These are phyloP conservation scores for Sorex maritimensis DNA, from an alignment of 2,797 vertebrate species.

Conservation along the genomic window DNA sequence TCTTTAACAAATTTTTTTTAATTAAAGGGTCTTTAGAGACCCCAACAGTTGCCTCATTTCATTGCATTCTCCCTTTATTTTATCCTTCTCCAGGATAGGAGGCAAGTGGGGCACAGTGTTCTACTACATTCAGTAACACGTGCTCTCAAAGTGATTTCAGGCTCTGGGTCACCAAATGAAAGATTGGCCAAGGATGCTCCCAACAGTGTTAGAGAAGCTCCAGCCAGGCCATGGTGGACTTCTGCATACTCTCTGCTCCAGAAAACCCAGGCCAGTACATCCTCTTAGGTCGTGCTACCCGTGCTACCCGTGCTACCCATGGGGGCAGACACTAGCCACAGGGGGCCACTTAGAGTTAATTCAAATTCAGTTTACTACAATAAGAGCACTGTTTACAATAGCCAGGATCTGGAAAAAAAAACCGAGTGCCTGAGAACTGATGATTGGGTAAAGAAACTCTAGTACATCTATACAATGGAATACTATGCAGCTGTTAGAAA, in stretches of 20 bases:
- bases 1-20: background rate
- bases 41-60: background rate
- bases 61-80: background rate
- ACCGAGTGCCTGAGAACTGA: too few species aligned
- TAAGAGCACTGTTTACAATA: too few species aligned
- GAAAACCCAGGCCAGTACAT: background rate
- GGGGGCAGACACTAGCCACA: background rate
- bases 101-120: background rate
- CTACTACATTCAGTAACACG: background rate
- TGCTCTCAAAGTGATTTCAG: background rate
- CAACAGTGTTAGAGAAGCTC: background rate
- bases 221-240: too few species aligned
- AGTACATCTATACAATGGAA: too few species aligned
- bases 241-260: background rate
- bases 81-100: background rate
- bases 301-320: background rate
- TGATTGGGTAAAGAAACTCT: too few species aligned
- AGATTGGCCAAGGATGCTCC: background rate
- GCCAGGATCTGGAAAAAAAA: too few species aligned
- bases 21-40: constrained; percentile 31
- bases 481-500: too few species aligned
- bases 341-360: background rate
- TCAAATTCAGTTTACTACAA: background rate
- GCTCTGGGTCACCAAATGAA: rapidly evolving
- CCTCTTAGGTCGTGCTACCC: background rate